Evolutionary conservation across 2,888 invertebrate genomes (phyloP), one percentile per base, ranked within the genome.

Genomic region (Acleris sparsana): DNA sequence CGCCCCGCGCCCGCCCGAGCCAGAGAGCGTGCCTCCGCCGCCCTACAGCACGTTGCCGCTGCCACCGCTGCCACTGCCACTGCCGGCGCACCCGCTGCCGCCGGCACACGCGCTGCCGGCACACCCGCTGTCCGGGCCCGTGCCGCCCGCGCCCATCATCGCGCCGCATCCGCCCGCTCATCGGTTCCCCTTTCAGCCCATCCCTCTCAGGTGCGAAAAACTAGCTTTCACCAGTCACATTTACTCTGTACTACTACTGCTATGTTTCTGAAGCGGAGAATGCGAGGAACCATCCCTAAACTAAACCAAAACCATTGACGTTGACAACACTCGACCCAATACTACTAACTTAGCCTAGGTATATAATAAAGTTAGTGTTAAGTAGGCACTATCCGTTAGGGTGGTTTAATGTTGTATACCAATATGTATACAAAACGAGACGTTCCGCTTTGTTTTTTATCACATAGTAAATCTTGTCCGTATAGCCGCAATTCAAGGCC

Each of bases 181-280:
- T 70, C 84, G 87, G 63, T 88, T 87, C 75, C 88, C 88, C 66
- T 92, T 92, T 75, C 92, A 92, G 80, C 92, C 92, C 71, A 88
- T 92, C 72, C 92, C 92, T 74, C 89, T 92, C 84, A 92, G 92
- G 92, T 91, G 75, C 64, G 75, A 20, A 39, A 33, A 62, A 22
- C 17, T 44, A 18, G 17, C 4, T 53, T 22, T 7, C 11, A 46
- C 9, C 25, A 46, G 22, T 25, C 7, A 48, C 18, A 18, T 5
- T 53, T 18, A 17, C 20, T 55, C 16, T 43, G n/a, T 18, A 39
- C 11, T 17, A 17, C 11, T 53, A 22, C 7, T 16, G 3, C 6
- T 25, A 52, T 51, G 51, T 4, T 22, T 29, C 25, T 52, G n/a
- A 20, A 20, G 51, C 13, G 13, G 11, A 13, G 13, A 39, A 13